Evolutionary conservation across 2,113 vertebrate genomes (phyloP).

Genomic region (Bufo bufo): DNA sequence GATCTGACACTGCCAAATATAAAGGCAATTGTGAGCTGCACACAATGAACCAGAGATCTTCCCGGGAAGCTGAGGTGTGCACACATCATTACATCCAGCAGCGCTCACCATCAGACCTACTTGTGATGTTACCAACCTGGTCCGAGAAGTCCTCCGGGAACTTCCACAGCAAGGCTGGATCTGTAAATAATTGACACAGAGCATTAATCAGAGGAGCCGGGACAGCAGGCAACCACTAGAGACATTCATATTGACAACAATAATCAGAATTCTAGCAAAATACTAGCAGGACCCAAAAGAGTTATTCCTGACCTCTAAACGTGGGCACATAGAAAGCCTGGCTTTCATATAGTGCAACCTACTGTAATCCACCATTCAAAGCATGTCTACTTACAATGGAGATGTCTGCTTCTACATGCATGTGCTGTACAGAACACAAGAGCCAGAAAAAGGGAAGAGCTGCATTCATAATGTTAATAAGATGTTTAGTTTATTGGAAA

Average conservation of each 20-base stretch:
- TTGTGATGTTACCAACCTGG: slow-evolving; percentile 92
- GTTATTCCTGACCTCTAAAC: background rate
- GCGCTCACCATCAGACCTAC: slow-evolving; percentile 61
- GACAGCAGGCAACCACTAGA: slow-evolving; percentile 66
- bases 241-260: slow-evolving; percentile 37
- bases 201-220: slow-evolving; percentile 90
- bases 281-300: background rate
- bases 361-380: background rate
- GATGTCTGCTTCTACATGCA: background rate
- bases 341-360: background rate
- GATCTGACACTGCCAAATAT: background rate
- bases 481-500: background rate
- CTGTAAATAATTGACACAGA: slow-evolving; percentile 98
- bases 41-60: slow-evolving; percentile 3
- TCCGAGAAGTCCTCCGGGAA: slow-evolving; percentile 98
- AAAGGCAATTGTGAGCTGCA: slow-evolving; percentile 5
- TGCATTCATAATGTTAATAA: background rate
- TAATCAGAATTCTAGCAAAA: background rate
- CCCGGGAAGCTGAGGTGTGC: slow-evolving; percentile 15
- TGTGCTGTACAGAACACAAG: background rate
- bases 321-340: background rate
- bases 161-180: slow-evolving; percentile 98
- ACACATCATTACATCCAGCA: slow-evolving; percentile 54
- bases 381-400: background rate
- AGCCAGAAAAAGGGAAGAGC: accelerated